phyloP scores from a whole-genome alignment of 2,888 invertebrate species.

The Sycophila texana region DNA sequence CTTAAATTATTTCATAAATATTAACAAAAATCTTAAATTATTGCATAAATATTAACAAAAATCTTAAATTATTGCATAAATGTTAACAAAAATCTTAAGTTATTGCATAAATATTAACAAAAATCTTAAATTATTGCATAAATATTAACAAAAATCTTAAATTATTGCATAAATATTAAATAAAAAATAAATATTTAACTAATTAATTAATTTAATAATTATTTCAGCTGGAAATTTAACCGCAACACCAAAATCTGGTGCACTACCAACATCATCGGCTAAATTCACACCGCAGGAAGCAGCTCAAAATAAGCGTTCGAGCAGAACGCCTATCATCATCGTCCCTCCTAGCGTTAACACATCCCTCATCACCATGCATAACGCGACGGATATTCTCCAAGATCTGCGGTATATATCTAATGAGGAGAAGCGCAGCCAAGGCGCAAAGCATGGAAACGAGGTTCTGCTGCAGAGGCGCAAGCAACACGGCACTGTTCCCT shows the following conservation, averaged over 20 bases:
- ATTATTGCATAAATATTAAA: background rate
- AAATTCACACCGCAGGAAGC: background rate
- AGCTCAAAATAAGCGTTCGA: background rate
- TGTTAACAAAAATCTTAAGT: too few relatives aligned
- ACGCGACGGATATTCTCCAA: background rate
- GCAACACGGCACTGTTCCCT: background rate
- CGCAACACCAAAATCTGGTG: background rate
- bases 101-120: background rate
- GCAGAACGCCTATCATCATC: background rate
- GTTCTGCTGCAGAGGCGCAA: background rate
- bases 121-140: background rate
- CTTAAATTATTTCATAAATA: background rate
- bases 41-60: background rate
- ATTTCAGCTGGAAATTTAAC: background rate
- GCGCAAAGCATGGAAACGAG: background rate
- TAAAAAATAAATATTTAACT: background rate
- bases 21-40: too few relatives aligned
- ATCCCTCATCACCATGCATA: background rate
- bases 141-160: background rate
- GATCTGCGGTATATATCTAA: background rate
- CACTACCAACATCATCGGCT: background rate
- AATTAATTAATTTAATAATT: background rate
- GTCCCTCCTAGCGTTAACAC: background rate
- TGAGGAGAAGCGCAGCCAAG: background rate
- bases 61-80: background rate